A percentile compares a stretch with the other conserved stretches of the same genome.
Evolutionary conservation across 2,888 invertebrate genomes (phyloP).

Genomic region (Omphaloscelis lunosa): DNA sequence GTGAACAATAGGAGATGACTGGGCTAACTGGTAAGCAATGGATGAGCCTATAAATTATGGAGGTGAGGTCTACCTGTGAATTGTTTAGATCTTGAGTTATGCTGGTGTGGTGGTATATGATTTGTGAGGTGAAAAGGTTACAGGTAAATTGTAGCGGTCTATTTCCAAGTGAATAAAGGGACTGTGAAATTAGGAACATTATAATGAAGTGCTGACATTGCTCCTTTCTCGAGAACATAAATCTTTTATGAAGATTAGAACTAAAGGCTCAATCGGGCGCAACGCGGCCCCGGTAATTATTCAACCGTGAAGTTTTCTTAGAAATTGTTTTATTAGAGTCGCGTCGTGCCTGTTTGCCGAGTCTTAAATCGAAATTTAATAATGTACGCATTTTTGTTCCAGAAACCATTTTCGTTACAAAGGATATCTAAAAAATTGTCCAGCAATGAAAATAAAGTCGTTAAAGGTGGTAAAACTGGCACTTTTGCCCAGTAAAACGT

Average conservation of each 20-base stretch:
- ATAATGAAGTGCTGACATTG: neutral
- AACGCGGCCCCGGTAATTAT: too few relatives aligned
- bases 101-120: conserved; percentile 34
- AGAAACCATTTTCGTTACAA: neutral
- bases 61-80: conserved; percentile 34
- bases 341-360: too few relatives aligned
- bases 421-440: conserved; percentile 7
- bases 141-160: conserved; percentile 30
- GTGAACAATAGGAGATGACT: conserved; percentile 42
- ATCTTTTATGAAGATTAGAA: neutral
- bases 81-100: conserved; percentile 59
- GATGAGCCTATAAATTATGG: conserved; percentile 53
- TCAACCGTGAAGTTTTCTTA: too few relatives aligned
- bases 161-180: conserved; percentile 37
- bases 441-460: conserved; percentile 34
- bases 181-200: neutral
- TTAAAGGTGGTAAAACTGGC: conserved; percentile 18
- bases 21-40: conserved; percentile 47
- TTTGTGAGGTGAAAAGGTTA: conserved; percentile 40
- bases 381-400: neutral
- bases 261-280: neutral
- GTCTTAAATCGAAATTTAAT: neutral
- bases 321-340: too few relatives aligned
- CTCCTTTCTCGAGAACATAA: neutral
- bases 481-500: conserved; percentile 45